phyloP scores from a whole-genome alignment of 2,797 vertebrate genomes.

The Enteromius paludinosus region DNA sequence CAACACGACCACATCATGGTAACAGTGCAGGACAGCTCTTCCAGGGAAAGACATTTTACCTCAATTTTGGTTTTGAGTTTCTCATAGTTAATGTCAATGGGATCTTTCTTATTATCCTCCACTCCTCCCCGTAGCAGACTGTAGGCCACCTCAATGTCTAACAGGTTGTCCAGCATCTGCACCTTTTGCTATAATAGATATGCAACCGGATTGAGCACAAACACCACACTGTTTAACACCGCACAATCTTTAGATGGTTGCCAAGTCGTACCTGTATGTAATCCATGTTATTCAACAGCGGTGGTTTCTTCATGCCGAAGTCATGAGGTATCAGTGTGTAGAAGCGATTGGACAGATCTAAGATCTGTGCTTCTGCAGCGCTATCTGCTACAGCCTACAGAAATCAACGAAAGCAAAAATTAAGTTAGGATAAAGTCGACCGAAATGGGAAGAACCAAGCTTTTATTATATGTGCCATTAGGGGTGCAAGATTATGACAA shows the following conservation, averaged over 20 bases:
- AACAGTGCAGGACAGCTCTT: not conserved
- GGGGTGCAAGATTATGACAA: no score
- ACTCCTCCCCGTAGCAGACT: constrained; percentile 93
- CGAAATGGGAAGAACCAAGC: not conserved
- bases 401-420: not conserved
- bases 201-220: not conserved
- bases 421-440: not conserved
- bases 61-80: constrained; percentile 95
- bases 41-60: constrained; percentile 72
- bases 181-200: constrained; percentile 83
- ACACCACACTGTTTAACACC: not conserved
- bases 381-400: constrained; percentile 86
- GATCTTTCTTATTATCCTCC: constrained; percentile 91
- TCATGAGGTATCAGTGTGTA: constrained; percentile 98
- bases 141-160: constrained; percentile 98
- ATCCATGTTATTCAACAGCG: constrained; percentile 89
- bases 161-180: constrained; percentile 97
- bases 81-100: constrained; percentile 98
- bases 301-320: constrained; percentile 99
- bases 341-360: constrained; percentile 98
- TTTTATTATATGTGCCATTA: not conserved
- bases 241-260: not conserved
- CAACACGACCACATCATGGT: not conserved
- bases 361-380: constrained; percentile 85
- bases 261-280: constrained; percentile 87